Evolutionary conservation across 2,888 invertebrate species (phyloP).

Genomic region (Drosophila colorata): DNA sequence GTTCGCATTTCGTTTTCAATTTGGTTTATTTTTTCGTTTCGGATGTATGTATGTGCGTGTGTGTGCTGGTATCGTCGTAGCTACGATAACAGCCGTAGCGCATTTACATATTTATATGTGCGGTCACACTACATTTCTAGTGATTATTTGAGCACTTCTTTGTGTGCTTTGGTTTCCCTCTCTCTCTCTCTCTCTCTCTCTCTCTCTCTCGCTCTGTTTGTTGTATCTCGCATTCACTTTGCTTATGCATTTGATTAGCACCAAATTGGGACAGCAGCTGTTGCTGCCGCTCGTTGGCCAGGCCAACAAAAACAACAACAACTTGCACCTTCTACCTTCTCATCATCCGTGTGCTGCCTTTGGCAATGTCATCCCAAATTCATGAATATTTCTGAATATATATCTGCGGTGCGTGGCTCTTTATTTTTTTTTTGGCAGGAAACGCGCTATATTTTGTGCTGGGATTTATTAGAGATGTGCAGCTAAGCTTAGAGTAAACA

Average conservation of each 20-base stretch:
- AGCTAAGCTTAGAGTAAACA: no score
- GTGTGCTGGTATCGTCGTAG: slow-evolving; percentile 49
- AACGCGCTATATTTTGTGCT: slow-evolving; percentile 12
- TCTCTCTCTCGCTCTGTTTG: slow-evolving; percentile 4
- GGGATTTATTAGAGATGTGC: slow-evolving; percentile 39
- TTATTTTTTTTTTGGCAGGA: slow-evolving; percentile 30
- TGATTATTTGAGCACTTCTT: slow-evolving; percentile 56
- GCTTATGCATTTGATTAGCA: slow-evolving; percentile 73
- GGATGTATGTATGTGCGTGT: slow-evolving; percentile 3
- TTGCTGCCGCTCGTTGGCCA: slow-evolving; percentile 59
- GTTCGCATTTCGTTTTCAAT: slow-evolving; percentile 73
- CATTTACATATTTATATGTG: slow-evolving; percentile 48
- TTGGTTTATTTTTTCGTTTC: slow-evolving; percentile 33
- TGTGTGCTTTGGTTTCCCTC: slow-evolving; percentile 28
- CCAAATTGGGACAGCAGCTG: slow-evolving; percentile 71
- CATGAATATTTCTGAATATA: slow-evolving; percentile 57
- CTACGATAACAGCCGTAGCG: slow-evolving; percentile 44
- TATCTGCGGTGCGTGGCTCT: slow-evolving; percentile 20
- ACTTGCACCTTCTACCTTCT: slow-evolving; percentile 8
- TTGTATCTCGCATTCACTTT: slow-evolving; percentile 37
- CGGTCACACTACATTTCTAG: slow-evolving; percentile 59
- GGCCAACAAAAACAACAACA: slow-evolving; percentile 34
- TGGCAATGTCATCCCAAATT: slow-evolving; percentile 50
- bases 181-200: slow-evolving; percentile 10
- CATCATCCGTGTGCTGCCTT: slow-evolving; percentile 8